These are phyloP conservation scores for Oophaga pumilio DNA, from an alignment of 2,113 vertebrate genomes.

Conservation along the genomic window DNA sequence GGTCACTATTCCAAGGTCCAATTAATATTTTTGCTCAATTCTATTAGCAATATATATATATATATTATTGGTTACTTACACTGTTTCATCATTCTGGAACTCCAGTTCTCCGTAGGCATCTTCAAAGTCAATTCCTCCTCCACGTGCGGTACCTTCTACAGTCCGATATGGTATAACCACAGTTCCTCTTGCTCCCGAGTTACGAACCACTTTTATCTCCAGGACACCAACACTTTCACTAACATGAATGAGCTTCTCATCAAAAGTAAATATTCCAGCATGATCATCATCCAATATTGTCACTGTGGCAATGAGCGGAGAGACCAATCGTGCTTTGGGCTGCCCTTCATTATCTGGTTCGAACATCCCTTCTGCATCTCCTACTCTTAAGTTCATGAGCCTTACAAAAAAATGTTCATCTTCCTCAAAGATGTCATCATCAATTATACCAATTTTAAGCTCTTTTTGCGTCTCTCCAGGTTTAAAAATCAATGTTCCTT, in stretches of 20 bases:
- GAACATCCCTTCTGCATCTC: constrained; percentile 92
- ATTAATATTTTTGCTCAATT: too few species aligned
- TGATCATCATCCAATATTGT: constrained; percentile 98
- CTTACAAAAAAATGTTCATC: constrained; percentile 98
- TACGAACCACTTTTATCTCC: constrained; percentile 87
- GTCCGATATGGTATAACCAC: constrained; percentile 90
- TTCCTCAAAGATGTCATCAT: constrained; percentile 97
- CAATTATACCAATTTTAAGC: constrained; percentile 89
- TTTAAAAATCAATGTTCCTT: constrained; percentile 76
- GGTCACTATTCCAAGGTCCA: too few species aligned
- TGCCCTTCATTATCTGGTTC: constrained; percentile 81
- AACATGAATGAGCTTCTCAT: constrained; percentile 81
- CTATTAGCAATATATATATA: neutral
- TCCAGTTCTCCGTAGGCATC: constrained; percentile 87
- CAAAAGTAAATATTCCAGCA: constrained; percentile 93
- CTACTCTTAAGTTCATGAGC: constrained; percentile 88
- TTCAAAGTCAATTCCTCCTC: constrained; percentile 86
- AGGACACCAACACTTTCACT: constrained; percentile 92
- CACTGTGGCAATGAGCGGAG: constrained; percentile 87
- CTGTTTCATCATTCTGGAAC: constrained; percentile 91
- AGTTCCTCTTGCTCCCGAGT: constrained; percentile 91
- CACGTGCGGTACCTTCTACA: constrained; percentile 81
- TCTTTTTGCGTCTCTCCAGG: constrained; percentile 77
- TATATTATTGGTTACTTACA: constrained; percentile 73
- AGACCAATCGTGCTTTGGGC: constrained; percentile 82